These are phyloP conservation scores for Gnathonemus echidnorhynchus DNA, from an alignment of 2,113 vertebrate genomes.

Conservation along the genomic window DNA sequence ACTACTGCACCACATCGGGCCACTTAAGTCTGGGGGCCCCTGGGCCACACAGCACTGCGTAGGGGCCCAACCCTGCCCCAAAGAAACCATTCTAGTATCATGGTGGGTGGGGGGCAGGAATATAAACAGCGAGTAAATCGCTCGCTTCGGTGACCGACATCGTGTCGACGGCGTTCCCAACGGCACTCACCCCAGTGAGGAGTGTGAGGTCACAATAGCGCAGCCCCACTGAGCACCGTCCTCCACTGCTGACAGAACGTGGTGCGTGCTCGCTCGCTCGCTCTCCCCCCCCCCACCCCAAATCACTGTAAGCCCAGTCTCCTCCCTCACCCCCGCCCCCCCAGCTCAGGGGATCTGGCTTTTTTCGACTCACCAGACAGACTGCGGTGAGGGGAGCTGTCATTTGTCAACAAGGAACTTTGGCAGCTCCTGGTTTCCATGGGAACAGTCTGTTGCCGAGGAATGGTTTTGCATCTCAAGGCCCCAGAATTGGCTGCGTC, in stretches of 20 bases:
- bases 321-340: not conserved
- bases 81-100: not conserved
- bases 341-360: conserved; percentile 65
- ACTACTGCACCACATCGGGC: not conserved
- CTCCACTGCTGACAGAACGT: not conserved
- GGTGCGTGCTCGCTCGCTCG: not conserved
- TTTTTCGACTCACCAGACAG: conserved; percentile 62
- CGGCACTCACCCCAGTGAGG: not conserved
- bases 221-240: not conserved
- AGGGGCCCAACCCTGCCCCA: not conserved
- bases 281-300: conserved; percentile 5
- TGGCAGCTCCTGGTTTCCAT: conserved; percentile 79
- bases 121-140: not conserved
- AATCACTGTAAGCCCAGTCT: conserved; percentile 58
- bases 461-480: conserved; percentile 70
- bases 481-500: conserved; percentile 57
- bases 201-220: not conserved
- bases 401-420: conserved; percentile 81
- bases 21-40: not conserved
- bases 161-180: not conserved
- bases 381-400: conserved; percentile 69
- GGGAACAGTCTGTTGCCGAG: conserved; percentile 80
- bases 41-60: not conserved
- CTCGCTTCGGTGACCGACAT: not conserved
- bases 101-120: not conserved